Conservation (phyloP, 2,113 vertebrate genomes). For the Gallinago jamesoni region DNA sequence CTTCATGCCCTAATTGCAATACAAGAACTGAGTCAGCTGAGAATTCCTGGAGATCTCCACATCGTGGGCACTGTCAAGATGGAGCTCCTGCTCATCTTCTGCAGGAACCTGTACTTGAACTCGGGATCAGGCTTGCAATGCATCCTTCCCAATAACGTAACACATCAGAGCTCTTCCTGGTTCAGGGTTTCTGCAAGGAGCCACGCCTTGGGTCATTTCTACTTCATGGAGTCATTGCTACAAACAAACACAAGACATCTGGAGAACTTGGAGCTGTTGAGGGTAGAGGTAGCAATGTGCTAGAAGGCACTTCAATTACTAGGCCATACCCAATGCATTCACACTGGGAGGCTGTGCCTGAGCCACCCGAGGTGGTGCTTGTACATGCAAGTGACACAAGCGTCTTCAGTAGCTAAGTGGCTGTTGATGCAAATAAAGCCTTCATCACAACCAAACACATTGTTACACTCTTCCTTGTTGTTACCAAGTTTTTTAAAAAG, state of each 20-base stretch:
- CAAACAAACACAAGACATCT: not conserved
- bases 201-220: not conserved
- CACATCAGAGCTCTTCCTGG: not conserved
- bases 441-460: not conserved
- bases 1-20: not conserved
- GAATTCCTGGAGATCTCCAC: not conserved
- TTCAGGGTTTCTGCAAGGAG: not conserved
- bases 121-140: not conserved
- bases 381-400: not conserved
- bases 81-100: not conserved
- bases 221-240: not conserved
- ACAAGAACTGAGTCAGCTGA: not conserved
- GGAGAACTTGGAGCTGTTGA: not conserved
- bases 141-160: not conserved
- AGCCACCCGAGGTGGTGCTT: not conserved
- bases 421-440: not conserved
- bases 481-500: not conserved
- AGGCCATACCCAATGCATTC: not conserved
- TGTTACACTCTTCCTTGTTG: not conserved
- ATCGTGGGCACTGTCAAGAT: not conserved
- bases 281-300: not conserved
- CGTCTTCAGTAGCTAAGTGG: not conserved
- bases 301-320: not conserved
- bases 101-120: not conserved
- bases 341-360: not conserved